Evolutionary conservation across 1,140 invertebrate species (phyloP).

Genomic region (Calliphora vicina): DNA sequence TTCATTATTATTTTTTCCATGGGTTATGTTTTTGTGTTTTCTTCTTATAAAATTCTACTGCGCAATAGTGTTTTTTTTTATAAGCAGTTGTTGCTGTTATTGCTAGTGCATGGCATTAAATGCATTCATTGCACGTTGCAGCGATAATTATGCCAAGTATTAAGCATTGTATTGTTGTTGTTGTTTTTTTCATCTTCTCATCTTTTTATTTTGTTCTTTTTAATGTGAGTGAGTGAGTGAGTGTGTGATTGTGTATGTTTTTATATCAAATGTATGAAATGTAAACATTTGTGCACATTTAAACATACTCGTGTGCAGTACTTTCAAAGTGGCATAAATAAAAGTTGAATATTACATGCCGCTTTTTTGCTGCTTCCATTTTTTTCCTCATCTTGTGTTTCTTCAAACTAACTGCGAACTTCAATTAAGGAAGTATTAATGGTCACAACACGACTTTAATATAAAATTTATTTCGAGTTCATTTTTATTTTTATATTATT

Average conservation of each 20-base stretch:
- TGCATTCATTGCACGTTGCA: conserved; percentile 31
- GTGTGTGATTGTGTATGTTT: background rate
- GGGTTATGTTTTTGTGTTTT: too few species aligned
- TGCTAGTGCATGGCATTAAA: conserved; percentile 5
- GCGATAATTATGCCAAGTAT: conserved; percentile 33
- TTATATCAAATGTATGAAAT: background rate
- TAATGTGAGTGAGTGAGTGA: background rate
- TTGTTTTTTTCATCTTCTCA: background rate
- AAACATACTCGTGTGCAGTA: background rate
- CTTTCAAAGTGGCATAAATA: too few species aligned
- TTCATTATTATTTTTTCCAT: background rate
- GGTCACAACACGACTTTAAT: conserved; percentile 30
- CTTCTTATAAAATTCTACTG: conserved; percentile 21
- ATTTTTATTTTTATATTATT: background rate
- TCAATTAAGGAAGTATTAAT: conserved; percentile 35
- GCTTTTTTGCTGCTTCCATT: background rate
- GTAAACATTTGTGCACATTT: background rate
- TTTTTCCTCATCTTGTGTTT: background rate
- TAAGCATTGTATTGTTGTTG: conserved; percentile 20
- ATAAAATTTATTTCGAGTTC: background rate
- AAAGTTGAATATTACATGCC: background rate
- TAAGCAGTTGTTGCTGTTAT: background rate
- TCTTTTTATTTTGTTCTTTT: background rate
- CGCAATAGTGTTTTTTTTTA: conserved; percentile 10
- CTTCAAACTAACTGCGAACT: conserved; percentile 17